These are phyloP conservation scores for Plumapathes pennacea DNA, from an alignment of 92 coral and sea anemone genomes.

Conservation along the genomic window DNA sequence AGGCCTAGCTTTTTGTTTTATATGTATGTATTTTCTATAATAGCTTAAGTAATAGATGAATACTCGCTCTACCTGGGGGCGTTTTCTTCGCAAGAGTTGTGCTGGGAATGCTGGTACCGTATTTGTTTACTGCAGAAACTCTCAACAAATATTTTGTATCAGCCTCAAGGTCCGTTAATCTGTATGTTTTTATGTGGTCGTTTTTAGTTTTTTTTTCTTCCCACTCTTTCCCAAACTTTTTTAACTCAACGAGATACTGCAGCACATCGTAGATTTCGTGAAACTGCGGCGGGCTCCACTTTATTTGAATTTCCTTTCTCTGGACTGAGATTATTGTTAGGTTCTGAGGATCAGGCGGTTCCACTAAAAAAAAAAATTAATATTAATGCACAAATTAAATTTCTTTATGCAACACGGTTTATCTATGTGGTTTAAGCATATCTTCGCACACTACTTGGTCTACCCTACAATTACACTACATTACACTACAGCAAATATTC, in stretches of 20 bases:
- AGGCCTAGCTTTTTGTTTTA: no score
- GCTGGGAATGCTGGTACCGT: neutral
- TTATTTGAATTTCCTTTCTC: neutral
- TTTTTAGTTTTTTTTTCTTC: neutral
- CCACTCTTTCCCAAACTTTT: conserved; percentile 1
- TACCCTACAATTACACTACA: no score
- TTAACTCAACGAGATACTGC: neutral
- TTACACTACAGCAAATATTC: no score
- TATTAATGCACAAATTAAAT: no score
- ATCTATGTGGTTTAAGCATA: no score
- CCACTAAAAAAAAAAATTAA: no score
- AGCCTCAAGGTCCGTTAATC: conserved; percentile 1
- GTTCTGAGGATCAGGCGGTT: conserved; percentile 9
- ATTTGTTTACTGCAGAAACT: neutral
- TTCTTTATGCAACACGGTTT: no score
- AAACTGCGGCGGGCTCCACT: conserved; percentile 4
- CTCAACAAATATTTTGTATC: conserved; percentile 2
- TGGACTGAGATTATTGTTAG: neutral
- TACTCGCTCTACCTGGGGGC: neutral
- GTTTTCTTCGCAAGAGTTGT: neutral
- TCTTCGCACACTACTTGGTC: no score
- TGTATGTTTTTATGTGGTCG: neutral
- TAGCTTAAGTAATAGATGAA: neutral
- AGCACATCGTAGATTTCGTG: conserved; percentile 2
- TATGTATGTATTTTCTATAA: neutral